Evolutionary conservation across 2,888 invertebrate species (phyloP), one percentile per base, ranked within the genome.

Genomic region (Trilocha varians): DNA sequence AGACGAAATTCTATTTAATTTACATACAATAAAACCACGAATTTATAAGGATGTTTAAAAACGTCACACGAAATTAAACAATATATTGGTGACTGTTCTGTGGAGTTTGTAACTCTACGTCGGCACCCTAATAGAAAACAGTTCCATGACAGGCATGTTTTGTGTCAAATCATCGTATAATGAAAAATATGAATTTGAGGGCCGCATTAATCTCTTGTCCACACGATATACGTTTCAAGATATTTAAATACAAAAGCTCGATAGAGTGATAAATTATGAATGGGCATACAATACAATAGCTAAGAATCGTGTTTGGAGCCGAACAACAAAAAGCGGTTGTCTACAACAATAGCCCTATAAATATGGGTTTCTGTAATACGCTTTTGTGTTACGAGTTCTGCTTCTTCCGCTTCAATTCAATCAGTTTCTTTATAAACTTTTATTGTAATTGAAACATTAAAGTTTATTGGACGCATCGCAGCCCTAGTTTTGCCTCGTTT

Each of bases 221-320:
- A 68, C 66, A 67, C 64, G 61, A 66, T 69, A 68, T 63, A 64
- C 65, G 65, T 72, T 73, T 67, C 62, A 57, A 68, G 63, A 67
- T 70, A 75, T 78, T 77, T 72, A 74, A 79, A 80, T 75, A 78
- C 78, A 79, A 79, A 40, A 79, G 71, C 68, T 64, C 65, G 66
- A 74, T 74, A 70, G 57, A 75, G 72, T 78, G 74, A 82, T 82
- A 80, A 78, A 79, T 82, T 77, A 75, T 77, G 71, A 79, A 79
- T 76, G 73, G 68, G 75, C 72, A 25, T 25, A 72, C 75, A 76
- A 70, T 69, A 72, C 73, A 68, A 65, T 68, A 63, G 70, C 62
- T 61, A 56, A 63, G 66, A 62, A 63, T 70, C 69, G 67, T 73
- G 74, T 73, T 71, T 63, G 57, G 62, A 57, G 62, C 59, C 52